Percentiles rank a stretch among this genome's conserved stretches.
phyloP scores from a whole-genome alignment of 1,140 invertebrate genomes.

The Ceratoteleas bidentatus region DNA sequence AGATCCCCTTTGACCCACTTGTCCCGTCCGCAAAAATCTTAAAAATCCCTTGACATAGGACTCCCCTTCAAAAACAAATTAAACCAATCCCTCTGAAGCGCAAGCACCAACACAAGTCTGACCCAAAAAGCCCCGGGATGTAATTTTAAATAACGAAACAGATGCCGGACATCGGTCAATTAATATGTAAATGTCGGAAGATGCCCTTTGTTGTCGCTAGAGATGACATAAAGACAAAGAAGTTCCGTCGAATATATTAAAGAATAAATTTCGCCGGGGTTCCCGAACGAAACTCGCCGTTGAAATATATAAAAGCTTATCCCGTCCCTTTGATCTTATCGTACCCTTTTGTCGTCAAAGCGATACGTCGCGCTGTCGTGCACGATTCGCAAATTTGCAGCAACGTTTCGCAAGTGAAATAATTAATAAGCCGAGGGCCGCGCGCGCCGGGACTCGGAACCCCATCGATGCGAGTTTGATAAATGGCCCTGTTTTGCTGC shows the following conservation, averaged over 20 bases:
- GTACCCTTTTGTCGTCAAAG: constrained; percentile 41
- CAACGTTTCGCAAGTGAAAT: constrained; percentile 49
- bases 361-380: constrained; percentile 26
- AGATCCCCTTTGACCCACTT: too few relatives aligned
- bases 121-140: too few relatives aligned
- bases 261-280: constrained; percentile 36
- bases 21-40: too few relatives aligned
- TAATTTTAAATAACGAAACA: too few relatives aligned
- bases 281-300: constrained; percentile 18
- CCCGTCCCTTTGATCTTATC: constrained; percentile 52
- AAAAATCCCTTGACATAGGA: too few relatives aligned
- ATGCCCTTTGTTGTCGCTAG: constrained; percentile 15
- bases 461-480: constrained; percentile 70
- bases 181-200: constrained; percentile 33
- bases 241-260: constrained; percentile 42
- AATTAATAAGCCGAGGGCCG: constrained; percentile 60
- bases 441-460: constrained; percentile 57
- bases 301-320: constrained; percentile 58
- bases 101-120: too few relatives aligned
- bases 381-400: constrained; percentile 46
- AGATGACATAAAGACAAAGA: constrained; percentile 37
- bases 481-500: constrained; percentile 71
- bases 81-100: too few relatives aligned
- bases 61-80: too few relatives aligned
- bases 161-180: not conserved